Conservation (phyloP, 2,888 invertebrate genomes). For the Prenolepis imparis region DNA sequence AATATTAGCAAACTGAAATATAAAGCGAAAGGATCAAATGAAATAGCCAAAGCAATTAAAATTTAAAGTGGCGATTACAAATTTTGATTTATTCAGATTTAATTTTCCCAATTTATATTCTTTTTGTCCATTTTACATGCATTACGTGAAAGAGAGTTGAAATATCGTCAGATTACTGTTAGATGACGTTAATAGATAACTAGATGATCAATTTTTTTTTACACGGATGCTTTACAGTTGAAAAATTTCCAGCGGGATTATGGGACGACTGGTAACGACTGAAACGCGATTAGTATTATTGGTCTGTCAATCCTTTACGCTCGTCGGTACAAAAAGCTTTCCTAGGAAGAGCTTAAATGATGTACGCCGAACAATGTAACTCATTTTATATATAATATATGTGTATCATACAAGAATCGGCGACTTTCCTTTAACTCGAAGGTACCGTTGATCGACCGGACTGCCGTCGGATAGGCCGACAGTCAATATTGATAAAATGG, state of each 20-base stretch:
- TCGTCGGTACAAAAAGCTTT: not conserved
- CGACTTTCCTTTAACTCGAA: conserved; percentile 2
- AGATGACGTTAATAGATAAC: conserved; percentile 41
- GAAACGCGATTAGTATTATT: conserved; percentile 31
- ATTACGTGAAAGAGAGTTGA: conserved; percentile 39
- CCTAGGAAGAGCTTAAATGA: conserved; percentile 2
- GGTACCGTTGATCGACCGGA: conserved; percentile 54
- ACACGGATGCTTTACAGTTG: conserved; percentile 5
- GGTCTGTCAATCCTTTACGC: conserved; percentile 1
- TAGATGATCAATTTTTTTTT: conserved; percentile 23
- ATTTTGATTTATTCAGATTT: not conserved
- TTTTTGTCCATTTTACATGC: not conserved
- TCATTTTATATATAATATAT: not conserved
- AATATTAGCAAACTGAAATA: not conserved
- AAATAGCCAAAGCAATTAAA: not conserved
- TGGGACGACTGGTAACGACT: not conserved
- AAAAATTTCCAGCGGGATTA: conserved; percentile 44
- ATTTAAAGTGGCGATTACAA: not conserved
- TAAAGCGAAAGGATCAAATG: not conserved
- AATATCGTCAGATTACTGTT: conserved; percentile 33
- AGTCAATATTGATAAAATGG: conserved; percentile 68
- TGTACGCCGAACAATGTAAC: conserved; percentile 3
- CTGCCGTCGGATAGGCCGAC: conserved; percentile 47
- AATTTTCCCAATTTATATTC: not conserved
- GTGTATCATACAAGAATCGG: not conserved